Conservation (phyloP, 2,113 vertebrate species). For the Hippocampus mohnikei region DNA sequence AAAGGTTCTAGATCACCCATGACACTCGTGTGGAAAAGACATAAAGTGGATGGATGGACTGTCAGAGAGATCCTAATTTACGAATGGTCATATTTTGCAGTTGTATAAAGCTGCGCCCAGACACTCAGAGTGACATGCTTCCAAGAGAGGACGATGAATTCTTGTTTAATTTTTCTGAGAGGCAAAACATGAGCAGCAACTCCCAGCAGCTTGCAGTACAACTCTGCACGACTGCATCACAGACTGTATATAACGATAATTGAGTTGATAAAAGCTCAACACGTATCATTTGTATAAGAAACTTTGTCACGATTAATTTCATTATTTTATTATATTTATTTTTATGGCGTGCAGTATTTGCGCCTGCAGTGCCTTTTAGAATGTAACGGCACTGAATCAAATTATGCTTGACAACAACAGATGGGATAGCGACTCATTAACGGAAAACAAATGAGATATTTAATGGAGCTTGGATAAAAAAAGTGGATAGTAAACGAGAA, state of each 20-base stretch:
- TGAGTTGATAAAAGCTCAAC: background rate
- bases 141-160: background rate
- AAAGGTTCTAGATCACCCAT: background rate
- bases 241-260: background rate
- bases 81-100: background rate
- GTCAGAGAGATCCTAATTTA: background rate
- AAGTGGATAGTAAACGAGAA: constrained; percentile 2
- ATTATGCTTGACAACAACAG: constrained; percentile 1
- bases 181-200: background rate
- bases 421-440: background rate
- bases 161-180: background rate
- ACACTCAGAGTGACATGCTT: background rate
- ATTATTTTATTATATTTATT: background rate
- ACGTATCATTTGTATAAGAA: background rate
- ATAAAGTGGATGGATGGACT: constrained; percentile 2
- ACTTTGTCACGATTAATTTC: background rate
- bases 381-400: background rate
- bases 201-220: background rate
- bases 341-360: background rate
- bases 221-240: background rate
- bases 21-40: background rate
- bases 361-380: background rate
- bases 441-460: background rate
- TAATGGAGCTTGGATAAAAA: background rate
- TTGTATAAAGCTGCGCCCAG: background rate